Evolutionary conservation across 1,140 invertebrate genomes (phyloP), one percentile per base, ranked within the genome.

Genomic region (Augochlora pura): DNA sequence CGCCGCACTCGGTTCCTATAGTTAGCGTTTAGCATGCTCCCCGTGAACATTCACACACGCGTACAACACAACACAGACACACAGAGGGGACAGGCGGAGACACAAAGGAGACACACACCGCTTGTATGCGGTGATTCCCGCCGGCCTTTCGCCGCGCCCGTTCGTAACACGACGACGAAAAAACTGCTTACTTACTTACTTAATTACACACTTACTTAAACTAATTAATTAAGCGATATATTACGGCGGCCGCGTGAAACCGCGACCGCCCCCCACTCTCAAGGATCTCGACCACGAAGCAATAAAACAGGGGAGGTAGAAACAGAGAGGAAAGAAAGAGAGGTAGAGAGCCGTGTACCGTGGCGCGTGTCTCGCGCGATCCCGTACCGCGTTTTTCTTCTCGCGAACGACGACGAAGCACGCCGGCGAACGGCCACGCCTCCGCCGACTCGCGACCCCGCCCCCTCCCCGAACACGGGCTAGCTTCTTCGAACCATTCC

Each of bases 281-380:
- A 77, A 77, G 68, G 76, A 73, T 70, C 81, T 80, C 76, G 83
- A 62, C 71, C 67, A 69, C 52, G 65, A 85, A 85, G 82, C 83
- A 84, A 85, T 85, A 84, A 85, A 84, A 84, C 49, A 77, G 80
- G 71, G 71, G 59, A 84, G 72, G 21, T 57, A 59, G 70, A 71
- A 60, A 70, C 67, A 59, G 23, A 62, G 60, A 64, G 10, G 10
- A 21, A 27, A 32, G 32, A 32, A 4, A 32, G 32, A 32, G 32
- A 27, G 42, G 70, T 21, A 65, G 38, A 25, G 39, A 23, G n/a
- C n/a, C n/a, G n/a, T n/a, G n/a, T n/a, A n/a, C n/a, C n/a, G n/a
- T n/a, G n/a, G n/a, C n/a, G n/a, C n/a, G n/a, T n/a, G n/a, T n/a
- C n/a, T 63, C 80, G 79, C 54, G 63, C 60, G 78, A 46, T 46